phyloP scores from a whole-genome alignment of 1,140 invertebrate species.

The Condylostylus longicornis region DNA sequence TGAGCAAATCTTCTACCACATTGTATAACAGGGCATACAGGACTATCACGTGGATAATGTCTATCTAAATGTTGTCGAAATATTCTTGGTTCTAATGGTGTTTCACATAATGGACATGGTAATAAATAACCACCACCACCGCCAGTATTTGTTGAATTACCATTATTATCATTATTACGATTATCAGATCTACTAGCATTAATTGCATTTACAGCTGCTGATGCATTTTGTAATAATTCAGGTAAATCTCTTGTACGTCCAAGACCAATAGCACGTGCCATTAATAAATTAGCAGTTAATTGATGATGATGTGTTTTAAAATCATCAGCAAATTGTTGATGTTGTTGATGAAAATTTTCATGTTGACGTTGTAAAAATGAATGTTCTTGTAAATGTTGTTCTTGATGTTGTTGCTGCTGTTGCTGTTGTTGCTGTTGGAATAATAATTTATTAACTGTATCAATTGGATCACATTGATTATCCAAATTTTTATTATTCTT shows the following conservation, averaged over 20 bases:
- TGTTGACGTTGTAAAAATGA: slow-evolving; percentile 11
- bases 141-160: slow-evolving; percentile 18
- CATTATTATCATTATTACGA: slow-evolving; percentile 21
- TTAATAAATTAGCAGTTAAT: slow-evolving; percentile 27
- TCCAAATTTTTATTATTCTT: slow-evolving; percentile 18
- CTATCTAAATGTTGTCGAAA: slow-evolving; percentile 57
- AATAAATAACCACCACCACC: slow-evolving; percentile 25
- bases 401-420: slow-evolving; percentile 10
- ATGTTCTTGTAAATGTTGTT: slow-evolving; percentile 13
- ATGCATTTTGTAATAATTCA: slow-evolving; percentile 22
- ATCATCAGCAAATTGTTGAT: slow-evolving; percentile 33
- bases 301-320: slow-evolving; percentile 32
- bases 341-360: slow-evolving; percentile 29
- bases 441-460: slow-evolving; percentile 10
- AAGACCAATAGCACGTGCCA: slow-evolving; percentile 25
- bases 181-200: slow-evolving; percentile 26
- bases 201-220: slow-evolving; percentile 20
- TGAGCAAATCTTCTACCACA: slow-evolving; percentile 61
- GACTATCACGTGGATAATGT: slow-evolving; percentile 67
- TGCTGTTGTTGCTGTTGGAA: slow-evolving; percentile 11
- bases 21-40: slow-evolving; percentile 54
- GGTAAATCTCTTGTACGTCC: slow-evolving; percentile 23
- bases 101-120: slow-evolving; percentile 55
- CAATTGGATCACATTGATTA: slow-evolving; percentile 14
- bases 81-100: slow-evolving; percentile 43